Conservation (phyloP, 2,113 vertebrate genomes). For the Danionella cerebrum region DNA sequence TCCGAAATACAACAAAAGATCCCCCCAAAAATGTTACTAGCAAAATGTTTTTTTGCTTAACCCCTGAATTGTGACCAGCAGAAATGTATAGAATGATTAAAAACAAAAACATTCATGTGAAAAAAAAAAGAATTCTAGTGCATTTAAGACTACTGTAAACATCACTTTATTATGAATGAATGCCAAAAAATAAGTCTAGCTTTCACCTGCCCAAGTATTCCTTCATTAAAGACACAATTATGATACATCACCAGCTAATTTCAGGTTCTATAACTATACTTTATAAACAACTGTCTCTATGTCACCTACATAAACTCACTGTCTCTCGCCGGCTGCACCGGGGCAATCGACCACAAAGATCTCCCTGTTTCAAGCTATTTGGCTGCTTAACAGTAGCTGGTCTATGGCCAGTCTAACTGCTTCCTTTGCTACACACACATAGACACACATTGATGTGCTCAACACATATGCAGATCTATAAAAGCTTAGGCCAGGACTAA, state of each 20-base stretch:
- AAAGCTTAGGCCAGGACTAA: slow-evolving; percentile 10
- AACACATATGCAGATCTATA: slow-evolving; percentile 21
- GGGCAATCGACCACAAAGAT: slow-evolving; percentile 43
- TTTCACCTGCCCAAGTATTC: no score
- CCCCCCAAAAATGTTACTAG: no score
- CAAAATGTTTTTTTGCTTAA: no score
- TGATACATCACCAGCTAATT: neutral
- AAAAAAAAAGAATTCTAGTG: no score
- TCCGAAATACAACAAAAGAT: no score
- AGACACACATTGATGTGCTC: slow-evolving; percentile 21
- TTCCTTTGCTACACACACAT: slow-evolving; percentile 40
- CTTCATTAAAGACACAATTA: no score
- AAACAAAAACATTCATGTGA: no score
- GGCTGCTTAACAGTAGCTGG: slow-evolving; percentile 31
- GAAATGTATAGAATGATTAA: no score
- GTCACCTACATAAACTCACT: slow-evolving; percentile 12
- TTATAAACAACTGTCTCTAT: slow-evolving; percentile 10
- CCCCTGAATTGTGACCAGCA: no score
- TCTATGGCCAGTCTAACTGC: slow-evolving; percentile 35
- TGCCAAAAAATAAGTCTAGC: no score
- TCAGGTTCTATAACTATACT: neutral
- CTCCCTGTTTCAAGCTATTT: slow-evolving; percentile 44
- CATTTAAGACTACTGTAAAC: no score
- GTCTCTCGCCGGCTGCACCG: neutral
- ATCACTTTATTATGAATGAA: no score